Percentiles rank a stretch among this genome's conserved stretches.
Evolutionary conservation across 2,888 invertebrate genomes (phyloP).

Genomic region (Eugnorisma glareosa): DNA sequence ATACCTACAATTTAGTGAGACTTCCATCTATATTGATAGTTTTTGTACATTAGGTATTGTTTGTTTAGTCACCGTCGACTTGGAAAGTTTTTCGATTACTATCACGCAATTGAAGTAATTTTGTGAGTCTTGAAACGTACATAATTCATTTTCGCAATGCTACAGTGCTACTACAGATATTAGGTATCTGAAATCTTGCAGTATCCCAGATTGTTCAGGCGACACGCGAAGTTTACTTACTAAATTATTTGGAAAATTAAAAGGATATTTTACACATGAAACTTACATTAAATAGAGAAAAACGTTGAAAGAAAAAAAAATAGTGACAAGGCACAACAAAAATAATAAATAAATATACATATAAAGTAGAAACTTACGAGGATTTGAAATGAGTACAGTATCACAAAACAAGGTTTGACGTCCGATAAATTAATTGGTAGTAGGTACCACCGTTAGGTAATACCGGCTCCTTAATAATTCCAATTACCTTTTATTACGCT

Average conservation of each 20-base stretch:
- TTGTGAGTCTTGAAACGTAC: background rate
- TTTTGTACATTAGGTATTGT: background rate
- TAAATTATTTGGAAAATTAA: background rate
- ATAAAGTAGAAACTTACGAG: background rate
- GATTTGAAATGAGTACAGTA: background rate
- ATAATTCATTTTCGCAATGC: background rate
- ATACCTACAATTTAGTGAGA: conserved; percentile 1
- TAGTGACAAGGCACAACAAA: background rate
- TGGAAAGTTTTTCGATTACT: background rate
- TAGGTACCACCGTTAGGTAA: background rate
- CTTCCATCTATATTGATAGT: background rate
- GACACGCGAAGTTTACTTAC: background rate
- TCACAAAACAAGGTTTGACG: background rate
- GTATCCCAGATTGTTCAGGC: background rate
- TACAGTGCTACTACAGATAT: background rate
- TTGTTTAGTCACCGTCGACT: background rate
- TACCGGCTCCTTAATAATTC: conserved; percentile 2
- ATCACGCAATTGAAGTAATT: background rate
- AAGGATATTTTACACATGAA: background rate
- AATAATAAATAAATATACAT: no score
- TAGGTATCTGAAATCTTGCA: background rate
- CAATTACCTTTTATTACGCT: conserved; percentile 23
- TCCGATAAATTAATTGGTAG: background rate
- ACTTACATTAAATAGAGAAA: background rate
- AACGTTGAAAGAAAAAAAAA: background rate